Base-by-base conservation (phyloP, 2,888 invertebrate species). In the Cordilura impudica region DNA sequence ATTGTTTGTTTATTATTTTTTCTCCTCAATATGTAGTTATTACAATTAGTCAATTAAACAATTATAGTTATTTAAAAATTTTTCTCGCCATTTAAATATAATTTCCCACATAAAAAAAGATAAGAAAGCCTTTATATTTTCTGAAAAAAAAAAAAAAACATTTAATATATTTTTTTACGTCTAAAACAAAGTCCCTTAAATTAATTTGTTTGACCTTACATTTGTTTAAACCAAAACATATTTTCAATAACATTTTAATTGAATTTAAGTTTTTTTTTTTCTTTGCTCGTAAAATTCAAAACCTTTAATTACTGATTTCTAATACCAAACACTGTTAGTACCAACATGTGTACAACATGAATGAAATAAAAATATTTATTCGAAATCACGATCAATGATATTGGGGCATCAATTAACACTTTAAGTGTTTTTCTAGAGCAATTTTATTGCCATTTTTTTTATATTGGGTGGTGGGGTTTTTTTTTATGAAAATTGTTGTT, bases 391-490 rank as follows among this genome's bases (percentile, higher is more conserved):
- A 61, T 51, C 73, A 73, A 66, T 66, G 14, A 16, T 65, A 21
- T 29, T 70, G 18, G 60, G 72, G 21, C 60, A 54, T 61, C 74
- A 70, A 74, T 78, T 78, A 74, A 74, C 73, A 74, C 74, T 61
- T 78, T 47, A 74, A 74, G 60, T 74, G 73, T 35, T 78, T 78
- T 74, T 74, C 74, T 74, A 70, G 69, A 78, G 60, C 74, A 60
- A n/a, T 70, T 74, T 78, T 69, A 72, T 78, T 78, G 58, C 43
- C 67, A 12, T 49, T 56, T 54, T 75, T 26, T 31, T 43, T 63
- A 51, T 12, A 49, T 49, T 31, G n/a, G 19, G 63, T 35, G 49
- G 47, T 63, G 51, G n/a, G 39, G n/a, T 39, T 39, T 39, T n/a
- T n/a, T n/a, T n/a, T n/a, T n/a, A n/a, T n/a, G n/a, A n/a, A n/a